phyloP scores from a whole-genome alignment of 2,888 invertebrate genomes.

The Plebejus argus region DNA sequence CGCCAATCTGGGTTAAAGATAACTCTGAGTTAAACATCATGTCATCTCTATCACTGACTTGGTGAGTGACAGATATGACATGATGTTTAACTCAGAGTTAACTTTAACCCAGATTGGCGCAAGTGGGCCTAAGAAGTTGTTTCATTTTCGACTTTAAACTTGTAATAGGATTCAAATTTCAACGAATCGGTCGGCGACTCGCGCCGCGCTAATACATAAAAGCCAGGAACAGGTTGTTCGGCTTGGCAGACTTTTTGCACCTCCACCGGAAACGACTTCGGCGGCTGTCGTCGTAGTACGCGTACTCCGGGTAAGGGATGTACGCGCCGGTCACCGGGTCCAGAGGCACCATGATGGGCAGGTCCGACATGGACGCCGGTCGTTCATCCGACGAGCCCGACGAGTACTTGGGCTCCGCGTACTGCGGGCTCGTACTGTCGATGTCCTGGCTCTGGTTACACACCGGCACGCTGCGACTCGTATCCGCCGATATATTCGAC shows the following conservation, averaged over 20 bases:
- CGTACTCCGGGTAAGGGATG: conserved; percentile 68
- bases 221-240: conserved; percentile 74
- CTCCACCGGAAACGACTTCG: conserved; percentile 56
- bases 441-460: conserved; percentile 69
- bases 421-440: conserved; percentile 63
- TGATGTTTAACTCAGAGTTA: no score
- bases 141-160: background rate
- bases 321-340: conserved; percentile 65
- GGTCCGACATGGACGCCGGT: conserved; percentile 68
- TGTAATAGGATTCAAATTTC: background rate
- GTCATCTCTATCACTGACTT: no score
- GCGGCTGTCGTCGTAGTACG: conserved; percentile 62
- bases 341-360: conserved; percentile 66
- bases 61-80: no score
- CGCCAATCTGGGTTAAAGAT: no score
- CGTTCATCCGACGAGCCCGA: conserved; percentile 58
- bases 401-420: conserved; percentile 66
- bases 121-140: no score
- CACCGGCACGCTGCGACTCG: conserved; percentile 72
- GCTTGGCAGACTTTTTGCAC: conserved; percentile 58
- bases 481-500: conserved; percentile 71
- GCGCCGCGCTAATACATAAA: conserved; percentile 75
- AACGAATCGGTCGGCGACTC: background rate
- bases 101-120: no score
- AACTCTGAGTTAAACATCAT: no score